phyloP scores from a whole-genome alignment of 2,888 invertebrate genomes.

The Agonopterix subpropinquella region DNA sequence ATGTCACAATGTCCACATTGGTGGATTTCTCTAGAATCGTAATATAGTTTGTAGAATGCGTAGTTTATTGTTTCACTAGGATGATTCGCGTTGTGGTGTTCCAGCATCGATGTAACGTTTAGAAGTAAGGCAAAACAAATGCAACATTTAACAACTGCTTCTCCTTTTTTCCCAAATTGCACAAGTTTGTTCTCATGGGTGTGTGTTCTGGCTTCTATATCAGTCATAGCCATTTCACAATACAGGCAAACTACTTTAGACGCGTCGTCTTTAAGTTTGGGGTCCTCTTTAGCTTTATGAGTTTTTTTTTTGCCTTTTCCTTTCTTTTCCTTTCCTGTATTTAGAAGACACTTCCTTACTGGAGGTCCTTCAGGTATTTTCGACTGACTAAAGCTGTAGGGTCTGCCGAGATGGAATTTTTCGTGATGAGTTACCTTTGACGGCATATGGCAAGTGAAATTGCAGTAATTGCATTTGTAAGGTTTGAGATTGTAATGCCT shows the following conservation, averaged over 20 bases:
- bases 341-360: conserved; percentile 2
- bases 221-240: conserved; percentile 38
- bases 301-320: conserved; percentile 9
- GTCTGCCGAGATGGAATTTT: conserved; percentile 31
- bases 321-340: conserved; percentile 1
- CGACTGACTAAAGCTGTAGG: conserved; percentile 14
- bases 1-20: conserved; percentile 32
- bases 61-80: conserved; percentile 31
- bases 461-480: conserved; percentile 57
- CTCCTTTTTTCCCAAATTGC: conserved; percentile 42
- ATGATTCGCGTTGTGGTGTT: conserved; percentile 47
- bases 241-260: conserved; percentile 36
- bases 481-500: conserved; percentile 65
- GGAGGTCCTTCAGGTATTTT: conserved; percentile 24
- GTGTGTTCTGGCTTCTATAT: conserved; percentile 26
- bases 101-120: conserved; percentile 32
- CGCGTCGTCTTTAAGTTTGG: conserved; percentile 3
- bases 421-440: conserved; percentile 40
- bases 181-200: conserved; percentile 28
- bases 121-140: conserved; percentile 47
- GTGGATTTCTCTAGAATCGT: conserved; percentile 23
- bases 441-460: conserved; percentile 27
- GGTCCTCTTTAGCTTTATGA: background rate
- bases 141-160: conserved; percentile 59
- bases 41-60: conserved; percentile 31